phyloP scores from a whole-genome alignment of 2,888 invertebrate genomes.

The Thyatira batis region DNA sequence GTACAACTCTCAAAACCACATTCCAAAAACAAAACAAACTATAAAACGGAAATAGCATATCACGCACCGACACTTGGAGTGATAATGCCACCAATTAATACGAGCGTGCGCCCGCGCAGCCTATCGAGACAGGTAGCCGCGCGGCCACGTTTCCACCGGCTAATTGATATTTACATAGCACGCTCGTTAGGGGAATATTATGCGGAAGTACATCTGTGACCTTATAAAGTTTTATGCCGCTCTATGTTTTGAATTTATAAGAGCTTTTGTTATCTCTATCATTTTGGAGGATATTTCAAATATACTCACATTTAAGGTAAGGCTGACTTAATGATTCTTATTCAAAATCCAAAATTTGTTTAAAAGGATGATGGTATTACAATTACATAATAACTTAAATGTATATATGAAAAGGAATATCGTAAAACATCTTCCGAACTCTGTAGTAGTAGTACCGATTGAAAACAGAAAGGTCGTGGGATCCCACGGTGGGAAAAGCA shows the following conservation, averaged over 20 bases:
- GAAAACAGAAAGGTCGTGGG: not conserved
- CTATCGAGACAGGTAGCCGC: slow-evolving; percentile 40
- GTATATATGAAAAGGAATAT: too few species aligned
- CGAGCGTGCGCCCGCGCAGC: slow-evolving; percentile 1
- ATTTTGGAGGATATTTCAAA: not conserved
- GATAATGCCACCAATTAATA: slow-evolving; percentile 12
- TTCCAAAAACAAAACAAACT: slow-evolving; percentile 8
- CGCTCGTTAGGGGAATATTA: slow-evolving; percentile 15
- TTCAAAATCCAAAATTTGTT: too few species aligned
- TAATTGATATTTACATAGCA: slow-evolving; percentile 67
- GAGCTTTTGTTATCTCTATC: not conserved
- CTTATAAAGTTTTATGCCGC: slow-evolving; percentile 1
- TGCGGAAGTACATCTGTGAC: slow-evolving; percentile 10
- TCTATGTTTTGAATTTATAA: not conserved
- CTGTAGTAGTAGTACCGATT: not conserved
- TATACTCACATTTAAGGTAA: not conserved
- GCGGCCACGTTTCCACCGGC: slow-evolving; percentile 50
- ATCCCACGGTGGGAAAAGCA: not conserved
- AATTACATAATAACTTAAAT: too few species aligned
- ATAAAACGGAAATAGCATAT: slow-evolving; percentile 42
- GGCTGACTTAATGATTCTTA: not conserved
- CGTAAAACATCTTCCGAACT: not conserved
- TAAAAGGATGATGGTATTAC: too few species aligned
- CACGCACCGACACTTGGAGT: slow-evolving; percentile 29
- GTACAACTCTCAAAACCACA: not conserved